Evolutionary conservation across 2,113 vertebrate genomes (phyloP).

Genomic region (Cisticola juncidis): DNA sequence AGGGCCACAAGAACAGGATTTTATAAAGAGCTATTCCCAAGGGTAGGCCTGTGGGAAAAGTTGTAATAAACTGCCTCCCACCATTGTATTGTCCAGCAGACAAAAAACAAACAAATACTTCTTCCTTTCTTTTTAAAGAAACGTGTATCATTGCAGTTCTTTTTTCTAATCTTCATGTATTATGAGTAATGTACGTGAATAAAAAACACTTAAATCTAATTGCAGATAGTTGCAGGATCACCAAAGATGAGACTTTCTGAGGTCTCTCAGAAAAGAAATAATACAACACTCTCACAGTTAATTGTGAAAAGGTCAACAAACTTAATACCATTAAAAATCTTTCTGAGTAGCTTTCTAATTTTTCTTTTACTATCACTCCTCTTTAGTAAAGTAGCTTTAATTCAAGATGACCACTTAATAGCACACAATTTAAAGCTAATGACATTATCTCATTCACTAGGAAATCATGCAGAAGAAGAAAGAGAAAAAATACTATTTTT

Average conservation of each 20-base stretch:
- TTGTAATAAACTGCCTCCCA: conserved; percentile 67
- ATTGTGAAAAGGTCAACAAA: background rate
- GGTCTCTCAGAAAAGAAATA: background rate
- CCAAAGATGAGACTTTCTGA: background rate
- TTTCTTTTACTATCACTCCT: background rate
- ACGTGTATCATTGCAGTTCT: background rate
- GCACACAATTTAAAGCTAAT: background rate
- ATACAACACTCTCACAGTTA: background rate
- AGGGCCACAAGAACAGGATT: background rate
- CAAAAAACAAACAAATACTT: conserved; percentile 64
- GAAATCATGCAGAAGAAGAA: background rate
- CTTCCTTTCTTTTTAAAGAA: conserved; percentile 62
- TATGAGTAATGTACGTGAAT: background rate
- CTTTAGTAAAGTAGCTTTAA: background rate
- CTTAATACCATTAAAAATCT: background rate
- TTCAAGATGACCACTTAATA: background rate
- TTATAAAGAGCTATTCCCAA: conserved; percentile 61
- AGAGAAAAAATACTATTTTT: background rate
- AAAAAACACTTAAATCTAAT: background rate
- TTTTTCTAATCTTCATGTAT: background rate
- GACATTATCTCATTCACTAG: background rate
- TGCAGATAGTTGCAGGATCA: background rate
- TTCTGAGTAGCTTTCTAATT: background rate
- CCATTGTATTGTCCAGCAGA: conserved; percentile 68
- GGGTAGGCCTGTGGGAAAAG: conserved; percentile 66